Conservation (phyloP, 1,140 invertebrate genomes). For the Pinna nobilis region DNA sequence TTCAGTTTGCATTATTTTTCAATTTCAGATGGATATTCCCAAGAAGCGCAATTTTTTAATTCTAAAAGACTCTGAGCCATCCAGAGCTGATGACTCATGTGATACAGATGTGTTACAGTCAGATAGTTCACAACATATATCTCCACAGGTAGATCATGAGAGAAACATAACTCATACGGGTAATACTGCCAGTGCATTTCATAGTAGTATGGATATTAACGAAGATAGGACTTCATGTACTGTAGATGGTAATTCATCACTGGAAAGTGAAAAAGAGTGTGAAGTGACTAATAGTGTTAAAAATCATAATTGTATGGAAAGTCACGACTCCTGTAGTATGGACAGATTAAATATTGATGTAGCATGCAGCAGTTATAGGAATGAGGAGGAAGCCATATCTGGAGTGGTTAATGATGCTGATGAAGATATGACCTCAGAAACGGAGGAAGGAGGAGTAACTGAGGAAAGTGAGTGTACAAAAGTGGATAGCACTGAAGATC, state of each 20-base stretch:
- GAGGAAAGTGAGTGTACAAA: conserved; percentile 16
- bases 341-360: no score
- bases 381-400: neutral
- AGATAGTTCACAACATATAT: neutral
- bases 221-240: conserved; percentile 12
- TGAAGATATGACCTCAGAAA: conserved; percentile 2
- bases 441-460: conserved; percentile 19
- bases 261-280: conserved; percentile 1
- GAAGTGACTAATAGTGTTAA: conserved; percentile 7
- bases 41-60: conserved; percentile 13
- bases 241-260: neutral
- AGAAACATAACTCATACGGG: no score
- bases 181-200: conserved; percentile 9
- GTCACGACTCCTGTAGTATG: no score
- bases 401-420: neutral
- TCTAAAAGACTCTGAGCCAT: neutral
- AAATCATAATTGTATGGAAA: neutral
- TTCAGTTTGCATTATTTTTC: no score
- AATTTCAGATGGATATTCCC: conserved; percentile 6
- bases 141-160: no score
- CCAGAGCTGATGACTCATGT: conserved; percentile 6
- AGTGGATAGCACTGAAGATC: conserved; percentile 37
- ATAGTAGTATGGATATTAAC: neutral
- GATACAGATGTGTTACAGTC: conserved; percentile 4
- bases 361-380: neutral